Evolutionary conservation across 2,888 invertebrate species (phyloP).

Genomic region (Auanema freiburgensis): DNA sequence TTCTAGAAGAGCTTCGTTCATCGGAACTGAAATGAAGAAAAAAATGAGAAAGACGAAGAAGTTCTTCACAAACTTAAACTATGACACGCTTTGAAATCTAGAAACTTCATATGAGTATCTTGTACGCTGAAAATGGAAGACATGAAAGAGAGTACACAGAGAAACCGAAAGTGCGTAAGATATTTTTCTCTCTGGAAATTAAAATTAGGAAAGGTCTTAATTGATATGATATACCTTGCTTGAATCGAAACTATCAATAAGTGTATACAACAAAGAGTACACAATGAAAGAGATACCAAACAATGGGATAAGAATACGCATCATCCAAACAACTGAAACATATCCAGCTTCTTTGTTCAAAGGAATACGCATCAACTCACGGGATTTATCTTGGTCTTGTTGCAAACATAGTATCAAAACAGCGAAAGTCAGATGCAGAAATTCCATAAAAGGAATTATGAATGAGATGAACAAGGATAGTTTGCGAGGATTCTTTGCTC

Average conservation of each 20-base stretch:
- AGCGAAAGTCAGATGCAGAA: background rate
- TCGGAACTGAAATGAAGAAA: constrained; percentile 6
- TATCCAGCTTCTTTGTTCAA: no score
- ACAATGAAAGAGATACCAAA: constrained; percentile 10
- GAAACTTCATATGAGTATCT: constrained; percentile 5
- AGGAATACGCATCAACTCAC: no score
- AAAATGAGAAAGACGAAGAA: background rate
- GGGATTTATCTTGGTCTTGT: constrained; percentile 4
- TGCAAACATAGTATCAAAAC: constrained; percentile 8
- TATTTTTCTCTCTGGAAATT: no score
- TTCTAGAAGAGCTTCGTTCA: background rate
- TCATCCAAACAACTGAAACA: constrained; percentile 8
- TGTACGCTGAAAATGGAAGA: constrained; percentile 2
- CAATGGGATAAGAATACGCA: constrained; percentile 4
- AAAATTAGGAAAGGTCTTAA: no score
- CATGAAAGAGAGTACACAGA: background rate
- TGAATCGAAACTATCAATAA: background rate
- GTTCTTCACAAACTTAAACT: constrained; percentile 4
- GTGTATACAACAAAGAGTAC: constrained; percentile 4
- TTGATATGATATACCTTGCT: background rate
- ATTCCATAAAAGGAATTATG: no score
- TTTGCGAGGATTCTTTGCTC: no score
- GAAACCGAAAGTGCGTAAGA: constrained; percentile 3
- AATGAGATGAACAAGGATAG: no score
- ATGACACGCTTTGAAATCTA: background rate